Conservation (phyloP, 92 coral and sea anemone species). For the Parazoanthus swiftii region DNA sequence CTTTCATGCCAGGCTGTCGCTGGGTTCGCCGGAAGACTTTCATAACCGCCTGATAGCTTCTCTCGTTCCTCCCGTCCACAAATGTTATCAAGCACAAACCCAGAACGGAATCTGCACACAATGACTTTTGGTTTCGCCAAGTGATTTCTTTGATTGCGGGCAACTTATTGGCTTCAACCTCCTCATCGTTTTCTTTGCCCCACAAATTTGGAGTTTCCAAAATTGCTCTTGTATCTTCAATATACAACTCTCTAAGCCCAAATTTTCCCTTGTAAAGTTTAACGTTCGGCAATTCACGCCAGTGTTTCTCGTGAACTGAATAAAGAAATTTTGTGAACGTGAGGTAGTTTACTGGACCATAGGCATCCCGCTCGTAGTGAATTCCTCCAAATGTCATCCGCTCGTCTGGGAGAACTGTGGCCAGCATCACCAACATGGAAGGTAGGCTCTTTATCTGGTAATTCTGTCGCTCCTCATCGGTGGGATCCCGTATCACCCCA, state of each 20-base stretch:
- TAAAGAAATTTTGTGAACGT: slow-evolving; percentile 79
- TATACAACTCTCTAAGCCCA: slow-evolving; percentile 66
- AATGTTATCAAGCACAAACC: slow-evolving; percentile 86
- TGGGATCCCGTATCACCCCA: slow-evolving; percentile 74
- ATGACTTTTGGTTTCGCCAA: slow-evolving; percentile 61
- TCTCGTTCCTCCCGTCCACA: slow-evolving; percentile 62
- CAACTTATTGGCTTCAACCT: neutral
- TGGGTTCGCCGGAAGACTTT: slow-evolving; percentile 56
- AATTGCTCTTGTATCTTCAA: slow-evolving; percentile 63
- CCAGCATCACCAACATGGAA: slow-evolving; percentile 66
- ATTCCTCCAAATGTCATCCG: slow-evolving; percentile 64
- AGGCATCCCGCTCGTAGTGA: slow-evolving; percentile 67
- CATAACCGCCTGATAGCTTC: slow-evolving; percentile 35
- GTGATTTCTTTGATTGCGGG: slow-evolving; percentile 64
- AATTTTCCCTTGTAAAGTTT: slow-evolving; percentile 70
- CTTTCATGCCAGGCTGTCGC: slow-evolving; percentile 50
- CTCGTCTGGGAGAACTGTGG: slow-evolving; percentile 60
- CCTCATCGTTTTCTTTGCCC: neutral
- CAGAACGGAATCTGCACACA: slow-evolving; percentile 63
- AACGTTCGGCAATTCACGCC: slow-evolving; percentile 74
- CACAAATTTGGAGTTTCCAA: slow-evolving; percentile 39
- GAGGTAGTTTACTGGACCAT: slow-evolving; percentile 77
- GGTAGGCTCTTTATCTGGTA: slow-evolving; percentile 66
- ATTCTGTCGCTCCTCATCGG: slow-evolving; percentile 53
- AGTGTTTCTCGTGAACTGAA: slow-evolving; percentile 89